phyloP scores from a whole-genome alignment of 2,888 invertebrate species.

The Teinopalpus imperialis region DNA sequence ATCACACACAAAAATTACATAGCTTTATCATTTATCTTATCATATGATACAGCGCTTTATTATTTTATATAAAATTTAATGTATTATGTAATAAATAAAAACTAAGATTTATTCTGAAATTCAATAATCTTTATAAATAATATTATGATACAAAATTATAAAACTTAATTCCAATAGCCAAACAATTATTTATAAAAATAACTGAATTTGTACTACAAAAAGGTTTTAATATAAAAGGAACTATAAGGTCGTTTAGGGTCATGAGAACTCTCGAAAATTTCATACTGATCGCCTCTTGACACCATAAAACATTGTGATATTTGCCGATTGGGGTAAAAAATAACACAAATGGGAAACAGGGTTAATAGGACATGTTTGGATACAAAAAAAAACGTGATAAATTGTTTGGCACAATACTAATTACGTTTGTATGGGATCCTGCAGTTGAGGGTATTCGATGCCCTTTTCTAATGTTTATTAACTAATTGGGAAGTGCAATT shows the following conservation, averaged over 20 bases:
- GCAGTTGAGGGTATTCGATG: slow-evolving; percentile 52
- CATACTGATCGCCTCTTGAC: slow-evolving; percentile 67
- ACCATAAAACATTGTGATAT: slow-evolving; percentile 61
- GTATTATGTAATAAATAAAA: no score
- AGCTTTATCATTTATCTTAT: no score
- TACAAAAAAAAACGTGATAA: slow-evolving; percentile 64
- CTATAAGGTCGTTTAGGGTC: slow-evolving; percentile 46
- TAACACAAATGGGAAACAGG: slow-evolving; percentile 56
- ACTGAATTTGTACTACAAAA: neutral
- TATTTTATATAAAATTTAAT: no score
- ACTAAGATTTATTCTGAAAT: no score
- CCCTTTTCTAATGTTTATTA: slow-evolving; percentile 39
- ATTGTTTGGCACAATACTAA: slow-evolving; percentile 69
- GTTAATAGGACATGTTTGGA: slow-evolving; percentile 77
- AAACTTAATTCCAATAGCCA: no score
- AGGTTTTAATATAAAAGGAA: neutral
- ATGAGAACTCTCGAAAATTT: slow-evolving; percentile 63
- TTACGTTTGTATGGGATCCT: slow-evolving; percentile 73
- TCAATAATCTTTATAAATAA: no score
- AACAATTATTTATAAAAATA: neutral
- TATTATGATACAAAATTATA: no score
- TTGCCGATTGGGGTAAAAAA: slow-evolving; percentile 64
- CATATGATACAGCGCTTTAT: no score
- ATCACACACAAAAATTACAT: no score
- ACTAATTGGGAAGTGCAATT: slow-evolving; percentile 25